A percentile compares a stretch with the other conserved stretches of the same genome.
phyloP scores from a whole-genome alignment of 2,888 invertebrate species.

The Prenolepis imparis region DNA sequence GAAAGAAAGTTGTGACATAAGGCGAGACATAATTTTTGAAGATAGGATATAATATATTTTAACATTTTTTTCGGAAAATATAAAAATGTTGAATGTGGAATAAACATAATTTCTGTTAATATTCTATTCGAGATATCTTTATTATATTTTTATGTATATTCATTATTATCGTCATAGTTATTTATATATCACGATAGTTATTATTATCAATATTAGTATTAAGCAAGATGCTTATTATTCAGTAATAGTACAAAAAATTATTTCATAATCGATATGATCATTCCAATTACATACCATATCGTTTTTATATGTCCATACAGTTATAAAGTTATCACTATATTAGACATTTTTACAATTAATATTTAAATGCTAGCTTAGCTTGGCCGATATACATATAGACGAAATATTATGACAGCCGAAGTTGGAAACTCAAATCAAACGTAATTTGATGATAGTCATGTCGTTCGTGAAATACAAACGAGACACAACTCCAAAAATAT shows the following conservation, averaged over 20 bases:
- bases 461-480: conserved; percentile 55
- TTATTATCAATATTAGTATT: no score
- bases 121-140: not conserved
- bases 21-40: not conserved
- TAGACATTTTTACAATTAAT: conserved; percentile 36
- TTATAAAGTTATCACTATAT: no score
- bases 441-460: conserved; percentile 29
- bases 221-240: no score
- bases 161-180: not conserved
- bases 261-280: no score
- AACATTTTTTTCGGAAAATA: not conserved
- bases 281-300: not conserved
- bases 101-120: not conserved
- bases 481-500: not conserved
- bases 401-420: conserved; percentile 60
- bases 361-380: not conserved
- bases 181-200: no score
- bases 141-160: not conserved
- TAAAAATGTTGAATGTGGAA: not conserved
- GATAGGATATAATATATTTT: not conserved
- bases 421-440: conserved; percentile 61
- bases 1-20: not conserved
- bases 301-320: no score
- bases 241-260: no score
- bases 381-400: conserved; percentile 46